Base-by-base conservation (phyloP, 2,113 vertebrate species). In the Oncorhynchus keta region DNA sequence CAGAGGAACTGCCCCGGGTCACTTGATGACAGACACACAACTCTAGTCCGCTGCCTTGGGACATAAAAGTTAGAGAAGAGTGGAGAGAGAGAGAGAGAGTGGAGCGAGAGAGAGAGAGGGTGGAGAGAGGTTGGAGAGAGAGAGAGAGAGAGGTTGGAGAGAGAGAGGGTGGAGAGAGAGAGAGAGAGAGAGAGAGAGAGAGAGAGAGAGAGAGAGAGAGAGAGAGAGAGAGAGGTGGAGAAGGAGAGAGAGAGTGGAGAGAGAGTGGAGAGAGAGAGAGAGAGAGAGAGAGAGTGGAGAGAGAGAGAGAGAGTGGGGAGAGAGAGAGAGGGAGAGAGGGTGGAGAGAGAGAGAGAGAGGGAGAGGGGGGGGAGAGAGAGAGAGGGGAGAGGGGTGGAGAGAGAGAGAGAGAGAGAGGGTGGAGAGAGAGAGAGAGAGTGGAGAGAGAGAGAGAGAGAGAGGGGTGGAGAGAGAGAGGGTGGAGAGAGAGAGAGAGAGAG, bases 51-150 rank as follows among this genome's bases (percentile, higher is more conserved):
- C 20, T 62, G n/a, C 18, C n/a, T 32, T 18, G 26, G 2, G 2
- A 68, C 6, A 26, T 5, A 24, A n/a, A 16, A 14, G n/a, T 32
- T 28, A 5, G 59, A 30, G n/a, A 0, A 48, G 45, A 48, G 49
- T 14, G 18, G 64, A 57, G 51, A 72, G 65, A 67, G 78, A 74
- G 28, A 24, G 16, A 73, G 22, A 11, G 4, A 0, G 67, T 77
- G 28, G 4, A 68, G 26, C 48, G 59, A 18, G 59, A 14, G 20
- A 12, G 24, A 24, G 24, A 24, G 24, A 24, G n/a, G n/a, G n/a
- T n/a, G n/a, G 24, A 24, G 24, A 24, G 24, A 24, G n/a, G n/a
- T n/a, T n/a, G n/a, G 24, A 24, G 24, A 24, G 24, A 24, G 24
- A 24, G 24, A 24, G 24, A 24, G 24, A 24, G 24, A 24, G 24